Base-by-base conservation (phyloP, 2,797 vertebrate species). In the Enteromius radiatus region DNA sequence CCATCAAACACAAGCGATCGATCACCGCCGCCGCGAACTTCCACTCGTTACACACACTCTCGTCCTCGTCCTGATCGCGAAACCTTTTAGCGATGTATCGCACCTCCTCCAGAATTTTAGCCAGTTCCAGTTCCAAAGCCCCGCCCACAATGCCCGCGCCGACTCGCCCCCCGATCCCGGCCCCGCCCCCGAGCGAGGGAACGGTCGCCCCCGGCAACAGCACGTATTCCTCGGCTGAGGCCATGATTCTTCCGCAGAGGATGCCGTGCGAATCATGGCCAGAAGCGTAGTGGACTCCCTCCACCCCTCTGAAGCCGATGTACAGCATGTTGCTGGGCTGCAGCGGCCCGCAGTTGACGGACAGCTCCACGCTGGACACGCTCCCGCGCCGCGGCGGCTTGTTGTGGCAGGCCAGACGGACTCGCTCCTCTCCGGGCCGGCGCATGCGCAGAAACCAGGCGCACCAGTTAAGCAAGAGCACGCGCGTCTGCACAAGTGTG, bases 361-460 rank as follows among this genome's bases (percentile, higher is more conserved):
- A 96, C 71, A 97, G 91, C 82, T 98, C 97, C 85, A 95, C 87
- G 9, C 96, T 97, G 81, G 94, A 95, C 85, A 97, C 91, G 90
- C 97, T 98, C 80, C 94, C 94, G 7, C 94, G 81, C 3, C 74
- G 94, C 0, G 93, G 92, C 41, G 86, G 93, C 56, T 95, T 96
- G 85, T 96, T 95, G 68, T 96, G 95, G 77, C 97, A 98, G 33
- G 95, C 96, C 0, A 95, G 92, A 0, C 93, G 95, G 1, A 96
- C 95, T 28, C 92, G 94, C 0, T 95, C 96, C 88, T 97, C 96
- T 0, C 97, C 96, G 0, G 97, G 97, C 14, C 95, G 95, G 76
- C 97, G 98, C 98, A 99, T 99, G 43, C 96, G 93, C 90, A 99
- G 94, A 87, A 99, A 98, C 97, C 97, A 97, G 7, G 97, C 97